These are phyloP conservation scores for Bubo bubo DNA, from an alignment of 2,113 vertebrate genomes.

Conservation along the genomic window DNA sequence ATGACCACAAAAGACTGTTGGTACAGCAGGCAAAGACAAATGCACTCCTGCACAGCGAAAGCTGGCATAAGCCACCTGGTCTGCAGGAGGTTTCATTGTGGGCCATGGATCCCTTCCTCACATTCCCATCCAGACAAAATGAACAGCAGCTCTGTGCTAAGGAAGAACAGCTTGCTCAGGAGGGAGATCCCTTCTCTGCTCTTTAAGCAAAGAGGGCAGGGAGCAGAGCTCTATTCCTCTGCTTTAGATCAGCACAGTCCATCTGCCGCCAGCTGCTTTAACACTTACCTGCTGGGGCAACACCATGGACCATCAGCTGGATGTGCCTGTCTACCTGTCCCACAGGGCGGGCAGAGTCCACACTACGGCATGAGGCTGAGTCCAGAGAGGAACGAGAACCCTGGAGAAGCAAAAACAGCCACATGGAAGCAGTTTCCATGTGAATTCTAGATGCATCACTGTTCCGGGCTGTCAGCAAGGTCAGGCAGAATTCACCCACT, in stretches of 20 bases:
- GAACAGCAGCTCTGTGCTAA: background rate
- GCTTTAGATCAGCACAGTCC: background rate
- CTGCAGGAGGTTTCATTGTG: background rate
- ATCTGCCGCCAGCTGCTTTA: background rate
- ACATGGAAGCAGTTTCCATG: background rate
- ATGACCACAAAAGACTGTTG: background rate
- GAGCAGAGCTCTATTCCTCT: background rate
- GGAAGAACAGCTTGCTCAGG: background rate
- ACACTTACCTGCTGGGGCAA: constrained; percentile 87
- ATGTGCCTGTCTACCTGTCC: constrained; percentile 97
- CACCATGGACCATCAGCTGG: constrained; percentile 93
- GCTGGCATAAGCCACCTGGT: background rate
- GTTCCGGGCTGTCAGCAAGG: background rate
- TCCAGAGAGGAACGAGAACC: constrained; percentile 84
- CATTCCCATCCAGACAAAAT: background rate
- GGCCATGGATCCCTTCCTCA: background rate
- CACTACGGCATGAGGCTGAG: constrained; percentile 61
- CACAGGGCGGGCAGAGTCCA: constrained; percentile 87
- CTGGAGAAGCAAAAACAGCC: constrained; percentile 44
- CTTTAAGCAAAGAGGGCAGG: background rate
- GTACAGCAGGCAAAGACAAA: background rate
- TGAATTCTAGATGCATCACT: background rate
- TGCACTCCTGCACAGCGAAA: background rate
- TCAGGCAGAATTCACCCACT: background rate
- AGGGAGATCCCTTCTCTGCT: background rate